Evolutionary conservation across 2,113 vertebrate genomes (phyloP), one percentile per base, ranked within the genome.

Genomic region (Indri indri): DNA sequence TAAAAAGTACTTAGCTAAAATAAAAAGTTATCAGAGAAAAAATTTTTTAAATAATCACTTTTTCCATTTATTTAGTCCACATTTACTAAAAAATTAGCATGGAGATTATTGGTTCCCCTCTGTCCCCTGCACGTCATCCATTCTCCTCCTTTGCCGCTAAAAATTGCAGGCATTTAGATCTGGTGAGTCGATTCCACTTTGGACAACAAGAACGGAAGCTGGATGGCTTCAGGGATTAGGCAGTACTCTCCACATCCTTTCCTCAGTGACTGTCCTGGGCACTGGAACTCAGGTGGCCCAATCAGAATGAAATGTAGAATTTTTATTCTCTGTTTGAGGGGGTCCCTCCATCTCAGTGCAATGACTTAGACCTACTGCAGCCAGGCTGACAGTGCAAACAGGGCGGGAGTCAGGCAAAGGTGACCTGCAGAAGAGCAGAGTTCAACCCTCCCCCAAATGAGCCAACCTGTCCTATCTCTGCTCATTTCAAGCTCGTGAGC

Each of bases 1-100:
- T 34, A 37, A 74, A 65, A 50, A 79, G 3, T 9, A n/a, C 13
- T 81, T 40, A 52, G 6, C 1, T 71, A 23, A 14, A 94, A 61
- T n/a, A 50, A 92, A 77, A 96, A 34, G 11, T 80, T 81, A 66
- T 7, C 17, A 42, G 30, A 83, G 5, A 90, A 22, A 83, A 84
- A 20, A 7, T 50, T 42, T 45, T 71, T 90, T n/a, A 57, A 82
- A 45, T 86, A 82, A 3, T 50, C 37, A 59, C n/a, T 84, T 68
- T 47, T 30, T 3, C 11, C 63, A 9, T 54, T 89, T 79, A 66
- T 30, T 54, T 42, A 87, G 1, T 45, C 4, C 3, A 70, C 7
- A 65, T 63, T 90, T 76, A 82, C 22, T 80, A 84, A 76, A 88
- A 79, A 47, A 34, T 52, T 17, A 0, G 47, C 52, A 42, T 76